Percentiles rank a stretch among this genome's conserved stretches.
These are phyloP conservation scores for Monopterus albus DNA, from an alignment of 2,113 vertebrate genomes.

Conservation along the genomic window DNA sequence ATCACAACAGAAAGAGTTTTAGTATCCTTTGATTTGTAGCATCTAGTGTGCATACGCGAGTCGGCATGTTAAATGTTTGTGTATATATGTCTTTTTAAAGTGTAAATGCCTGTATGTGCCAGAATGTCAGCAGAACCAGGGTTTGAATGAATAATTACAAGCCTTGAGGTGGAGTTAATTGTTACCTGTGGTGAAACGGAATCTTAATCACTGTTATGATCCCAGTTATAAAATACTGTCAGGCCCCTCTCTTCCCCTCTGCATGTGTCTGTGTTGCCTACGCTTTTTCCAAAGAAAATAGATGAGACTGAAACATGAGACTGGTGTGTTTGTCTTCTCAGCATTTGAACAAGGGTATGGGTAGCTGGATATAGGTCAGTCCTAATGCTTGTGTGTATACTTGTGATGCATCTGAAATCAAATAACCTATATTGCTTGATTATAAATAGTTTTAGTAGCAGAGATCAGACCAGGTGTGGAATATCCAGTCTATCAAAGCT, in stretches of 20 bases:
- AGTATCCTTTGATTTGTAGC: not conserved
- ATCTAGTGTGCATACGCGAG: not conserved
- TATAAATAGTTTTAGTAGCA: not conserved
- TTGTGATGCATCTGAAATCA: not conserved
- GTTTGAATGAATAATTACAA: slow-evolving; percentile 54
- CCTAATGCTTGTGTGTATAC: not conserved
- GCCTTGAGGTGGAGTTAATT: slow-evolving; percentile 48
- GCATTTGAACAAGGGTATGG: not conserved
- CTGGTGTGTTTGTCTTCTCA: not conserved
- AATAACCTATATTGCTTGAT: not conserved
- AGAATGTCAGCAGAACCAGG: slow-evolving; percentile 20
- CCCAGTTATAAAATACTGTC: slow-evolving; percentile 36
- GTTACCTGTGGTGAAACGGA: slow-evolving; percentile 45
- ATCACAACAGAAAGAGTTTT: not conserved
- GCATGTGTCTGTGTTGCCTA: not conserved
- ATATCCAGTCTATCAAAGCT: not conserved
- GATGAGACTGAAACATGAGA: slow-evolving; percentile 6
- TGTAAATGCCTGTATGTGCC: slow-evolving; percentile 1
- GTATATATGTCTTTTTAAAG: slow-evolving; percentile 1
- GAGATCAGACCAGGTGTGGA: not conserved
- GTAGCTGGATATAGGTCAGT: slow-evolving; percentile 28
- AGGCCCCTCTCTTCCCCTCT: slow-evolving; percentile 39
- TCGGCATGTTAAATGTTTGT: not conserved
- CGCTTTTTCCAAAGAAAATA: slow-evolving; percentile 1
- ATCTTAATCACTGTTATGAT: slow-evolving; percentile 44